phyloP scores from a whole-genome alignment of 1,140 invertebrate genomes.

The Plectrocnemia conspersa region DNA sequence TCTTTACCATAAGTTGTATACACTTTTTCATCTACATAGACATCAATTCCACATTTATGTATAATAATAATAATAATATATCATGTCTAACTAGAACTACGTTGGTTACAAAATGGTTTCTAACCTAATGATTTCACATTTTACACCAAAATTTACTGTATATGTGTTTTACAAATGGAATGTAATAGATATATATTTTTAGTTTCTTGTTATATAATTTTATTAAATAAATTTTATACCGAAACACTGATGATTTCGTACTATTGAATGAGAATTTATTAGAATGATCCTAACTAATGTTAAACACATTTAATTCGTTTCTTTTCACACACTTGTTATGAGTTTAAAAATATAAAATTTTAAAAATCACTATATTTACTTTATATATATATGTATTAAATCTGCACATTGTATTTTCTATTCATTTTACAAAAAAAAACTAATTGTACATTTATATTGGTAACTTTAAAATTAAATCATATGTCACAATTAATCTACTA shows the following conservation, averaged over 20 bases:
- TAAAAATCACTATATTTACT: no score
- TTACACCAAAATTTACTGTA: slow-evolving; percentile 4
- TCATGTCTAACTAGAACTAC: slow-evolving; percentile 15
- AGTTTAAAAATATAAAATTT: slow-evolving; percentile 4
- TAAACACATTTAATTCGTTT: not conserved
- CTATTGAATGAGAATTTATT: not conserved
- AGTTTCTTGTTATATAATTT: no score
- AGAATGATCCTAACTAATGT: not conserved
- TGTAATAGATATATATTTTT: slow-evolving; percentile 6
- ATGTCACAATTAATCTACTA: no score
- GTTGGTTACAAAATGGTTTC: slow-evolving; percentile 26
- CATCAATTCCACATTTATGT: slow-evolving; percentile 36
- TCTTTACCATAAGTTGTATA: no score
- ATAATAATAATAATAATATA: no score
- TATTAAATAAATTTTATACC: no score
- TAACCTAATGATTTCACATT: slow-evolving; percentile 20
- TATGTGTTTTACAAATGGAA: slow-evolving; percentile 3
- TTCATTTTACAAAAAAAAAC: no score
- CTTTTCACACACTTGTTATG: not conserved
- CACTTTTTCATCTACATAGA: slow-evolving; percentile 26
- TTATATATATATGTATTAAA: no score
- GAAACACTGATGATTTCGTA: no score
- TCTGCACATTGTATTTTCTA: no score
- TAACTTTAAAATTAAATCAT: no score
- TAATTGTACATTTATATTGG: no score